Percentiles rank a stretch among this genome's conserved stretches.
phyloP scores from a whole-genome alignment of 2,113 vertebrate genomes.

The Lophura nycthemera region DNA sequence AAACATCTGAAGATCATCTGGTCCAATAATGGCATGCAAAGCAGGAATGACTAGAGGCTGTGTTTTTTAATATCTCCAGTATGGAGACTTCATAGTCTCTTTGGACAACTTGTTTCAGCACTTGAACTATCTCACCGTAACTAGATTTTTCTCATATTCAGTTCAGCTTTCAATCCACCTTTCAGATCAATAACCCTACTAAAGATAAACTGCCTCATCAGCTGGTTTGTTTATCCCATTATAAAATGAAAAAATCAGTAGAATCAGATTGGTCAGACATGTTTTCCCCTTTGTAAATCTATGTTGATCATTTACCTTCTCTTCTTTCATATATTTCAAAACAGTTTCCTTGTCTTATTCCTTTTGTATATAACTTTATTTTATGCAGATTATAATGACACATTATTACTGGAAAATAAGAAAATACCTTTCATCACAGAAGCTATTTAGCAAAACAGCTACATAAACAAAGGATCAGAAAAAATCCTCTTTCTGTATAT shows the following conservation, averaged over 20 bases:
- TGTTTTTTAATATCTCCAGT: not conserved
- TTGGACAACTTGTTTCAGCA: not conserved
- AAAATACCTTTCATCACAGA: not conserved
- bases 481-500: not conserved
- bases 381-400: not conserved
- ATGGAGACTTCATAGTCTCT: rapidly evolving
- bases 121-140: not conserved
- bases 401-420: not conserved
- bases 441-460: not conserved
- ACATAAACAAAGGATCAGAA: not conserved
- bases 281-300: not conserved
- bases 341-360: not conserved
- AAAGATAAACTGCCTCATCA: not conserved
- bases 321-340: not conserved
- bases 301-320: not conserved
- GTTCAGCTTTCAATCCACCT: not conserved
- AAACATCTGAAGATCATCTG: not conserved
- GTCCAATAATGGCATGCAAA: not conserved
- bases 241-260: not conserved
- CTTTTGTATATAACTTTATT: not conserved
- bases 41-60: not conserved
- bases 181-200: not conserved
- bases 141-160: not conserved
- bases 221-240: not conserved
- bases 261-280: not conserved